Evolutionary conservation across 37 sponge, comb jelly and placozoan genomes (phyloP), one percentile per base, ranked within the genome.

Genomic region (Axinella damicornis): DNA sequence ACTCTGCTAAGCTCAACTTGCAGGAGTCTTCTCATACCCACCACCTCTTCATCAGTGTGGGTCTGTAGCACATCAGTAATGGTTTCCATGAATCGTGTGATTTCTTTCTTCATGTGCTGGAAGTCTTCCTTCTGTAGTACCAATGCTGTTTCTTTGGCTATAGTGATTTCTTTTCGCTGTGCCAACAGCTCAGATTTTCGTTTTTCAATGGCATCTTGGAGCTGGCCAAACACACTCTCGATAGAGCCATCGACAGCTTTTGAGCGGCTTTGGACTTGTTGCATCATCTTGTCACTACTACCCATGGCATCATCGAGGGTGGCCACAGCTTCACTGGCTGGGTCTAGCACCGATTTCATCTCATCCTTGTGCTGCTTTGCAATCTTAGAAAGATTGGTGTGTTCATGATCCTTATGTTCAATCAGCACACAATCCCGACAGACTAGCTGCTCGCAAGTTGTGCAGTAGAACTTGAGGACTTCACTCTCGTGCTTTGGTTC

Each of bases 401-500:
- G 76, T 36, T 25, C 1, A 18, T 85, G 85, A 0, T 36, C 77
- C 22, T 2, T 34, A 38, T 85, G 85, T 12, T 75, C 46, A 4
- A 67, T 6, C 27, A 41, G 60, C 36, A 76, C 31, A 28, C 85
- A 85, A 28, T 66, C 77, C 13, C 57, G 68, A 36, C 85, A 85
- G 53, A 85, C 66, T 4, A 85, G 59, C 2, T 16, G 1, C 1
- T 55, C 1, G 35, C 85, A 85, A 2, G 53, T 65, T 17, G 69
- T 24, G 28, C 85, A 85, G 70, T 76, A 85, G 41, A 68, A 76
- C 27, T 85, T 68, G 28, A 76, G 58, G 2, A 19, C 13, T 67
- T 76, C 77, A 39, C 54, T 59, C 2, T 6, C 0, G 36, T 85
- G 85, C 4, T 12, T 4, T n/a, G n/a, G n/a, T 11, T 35, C 5